Evolutionary conservation across 2,797 vertebrate genomes (phyloP), one percentile per base, ranked within the genome.

Genomic region (Rhynchotus rufescens): DNA sequence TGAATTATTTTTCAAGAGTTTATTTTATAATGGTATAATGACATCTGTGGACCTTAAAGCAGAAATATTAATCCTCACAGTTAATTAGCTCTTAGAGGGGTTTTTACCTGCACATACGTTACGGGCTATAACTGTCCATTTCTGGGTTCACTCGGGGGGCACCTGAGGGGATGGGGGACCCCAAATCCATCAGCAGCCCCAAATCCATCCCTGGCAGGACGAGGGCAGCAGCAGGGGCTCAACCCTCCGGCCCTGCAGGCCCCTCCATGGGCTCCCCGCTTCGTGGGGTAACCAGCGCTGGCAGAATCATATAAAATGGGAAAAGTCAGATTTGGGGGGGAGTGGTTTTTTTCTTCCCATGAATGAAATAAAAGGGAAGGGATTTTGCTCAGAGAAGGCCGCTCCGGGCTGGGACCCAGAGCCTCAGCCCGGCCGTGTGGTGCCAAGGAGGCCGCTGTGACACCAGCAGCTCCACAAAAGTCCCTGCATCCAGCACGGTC

Each of bases 1-100:
- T 90, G 62, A 88, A 83, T 92, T 94, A 91, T 96, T 95, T 95
- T 95, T 83, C 86, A 57, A n/a, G 80, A 90, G 93, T 93, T 96
- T 90, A 95, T 89, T 95, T 96, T 96, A 96, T 91, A 94, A 54
- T 45, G 59, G 72, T 81, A 69, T 84, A 54, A 94, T 86, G 89
- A 83, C 80, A 91, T 91, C 85, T 80, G 86, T 75, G 75, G 86
- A 81, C 86, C 85, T 71, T 90, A 89, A 94, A 94, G 10, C 83
- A 85, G 82, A 89, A 95, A 94, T 95, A 92, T 86, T 95, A 83
- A 72, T 89, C 61, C 81, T 86, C 64, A 21, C 38, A 42, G 59
- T 84, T 95, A 95, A 79, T 90, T 73, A 84, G 92, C 69, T 95
- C 85, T 89, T 94, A 94, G 89, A 77, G 67, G 61, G 62, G 72